Conservation (phyloP, 1,140 invertebrate species). For the Tetranychus cinnabarinus region DNA sequence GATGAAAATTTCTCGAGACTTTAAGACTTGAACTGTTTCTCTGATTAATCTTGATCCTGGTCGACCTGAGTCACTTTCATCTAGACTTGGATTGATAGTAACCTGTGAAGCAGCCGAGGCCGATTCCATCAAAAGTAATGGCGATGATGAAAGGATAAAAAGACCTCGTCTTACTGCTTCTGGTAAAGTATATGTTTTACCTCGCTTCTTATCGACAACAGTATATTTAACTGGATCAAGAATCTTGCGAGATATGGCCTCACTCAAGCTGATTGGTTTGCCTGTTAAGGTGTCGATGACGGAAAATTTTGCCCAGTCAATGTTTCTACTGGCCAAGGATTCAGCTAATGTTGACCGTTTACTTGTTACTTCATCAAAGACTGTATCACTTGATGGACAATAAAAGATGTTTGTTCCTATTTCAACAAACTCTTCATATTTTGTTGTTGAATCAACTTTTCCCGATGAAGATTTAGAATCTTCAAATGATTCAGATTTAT, state of each 20-base stretch:
- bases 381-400: constrained; percentile 8
- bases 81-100: neutral
- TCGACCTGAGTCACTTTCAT: neutral
- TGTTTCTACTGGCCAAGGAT: constrained; percentile 33
- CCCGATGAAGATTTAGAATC: neutral
- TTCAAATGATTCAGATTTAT: neutral
- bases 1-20: constrained; percentile 24
- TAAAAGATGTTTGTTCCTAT: neutral
- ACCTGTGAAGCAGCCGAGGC: neutral
- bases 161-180: constrained; percentile 24
- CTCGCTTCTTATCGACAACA: constrained; percentile 43
- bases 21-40: constrained; percentile 17
- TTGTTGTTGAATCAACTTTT: neutral
- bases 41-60: neutral
- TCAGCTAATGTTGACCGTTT: constrained; percentile 51
- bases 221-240: constrained; percentile 46
- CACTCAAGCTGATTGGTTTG: constrained; percentile 62
- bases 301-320: constrained; percentile 23
- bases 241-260: constrained; percentile 50
- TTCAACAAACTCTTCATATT: neutral
- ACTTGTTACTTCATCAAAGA: constrained; percentile 50
- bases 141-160: constrained; percentile 10
- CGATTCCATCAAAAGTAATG: neutral
- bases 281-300: constrained; percentile 57
- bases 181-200: constrained; percentile 42